Conservation (phyloP, 2,113 vertebrate genomes). For the Gymnogyps californianus region DNA sequence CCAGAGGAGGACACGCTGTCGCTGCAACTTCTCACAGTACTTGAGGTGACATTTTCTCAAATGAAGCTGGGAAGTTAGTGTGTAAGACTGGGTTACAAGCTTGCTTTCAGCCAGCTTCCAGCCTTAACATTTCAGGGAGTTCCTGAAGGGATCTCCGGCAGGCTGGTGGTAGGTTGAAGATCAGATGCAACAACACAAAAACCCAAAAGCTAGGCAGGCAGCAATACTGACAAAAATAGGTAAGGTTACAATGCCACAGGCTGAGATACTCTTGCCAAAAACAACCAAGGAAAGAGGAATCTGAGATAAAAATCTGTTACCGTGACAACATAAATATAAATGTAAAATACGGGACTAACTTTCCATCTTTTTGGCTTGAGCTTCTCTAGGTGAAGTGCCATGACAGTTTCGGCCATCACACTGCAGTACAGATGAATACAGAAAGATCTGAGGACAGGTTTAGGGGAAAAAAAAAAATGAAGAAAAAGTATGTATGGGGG, state of each 20-base stretch:
- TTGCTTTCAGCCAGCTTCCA: not conserved
- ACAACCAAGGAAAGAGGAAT: not conserved
- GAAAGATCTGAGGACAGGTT: not conserved
- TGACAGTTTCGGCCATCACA: not conserved
- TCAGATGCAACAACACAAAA: not conserved
- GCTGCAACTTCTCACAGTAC: not conserved
- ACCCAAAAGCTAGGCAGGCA: not conserved
- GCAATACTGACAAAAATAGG: not conserved
- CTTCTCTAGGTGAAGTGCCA: not conserved
- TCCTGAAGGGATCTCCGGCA: not conserved
- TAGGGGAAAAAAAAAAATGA: fast-evolving
- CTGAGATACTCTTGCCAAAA: not conserved
- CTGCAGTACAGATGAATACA: not conserved
- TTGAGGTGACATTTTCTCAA: fast-evolving
- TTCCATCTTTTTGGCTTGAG: not conserved
- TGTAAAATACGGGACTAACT: not conserved
- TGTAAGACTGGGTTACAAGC: not conserved
- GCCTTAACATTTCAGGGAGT: not conserved
- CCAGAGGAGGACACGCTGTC: not conserved
- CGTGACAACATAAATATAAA: not conserved
- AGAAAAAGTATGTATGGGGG: not conserved
- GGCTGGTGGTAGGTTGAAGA: not conserved
- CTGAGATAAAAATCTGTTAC: not conserved
- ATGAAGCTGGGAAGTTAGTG: fast-evolving
- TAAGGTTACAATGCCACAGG: not conserved